A percentile compares a stretch with the other conserved stretches of the same genome.
These are phyloP conservation scores for Syrmaticus mikado DNA, from an alignment of 2,113 vertebrate species.

Conservation along the genomic window DNA sequence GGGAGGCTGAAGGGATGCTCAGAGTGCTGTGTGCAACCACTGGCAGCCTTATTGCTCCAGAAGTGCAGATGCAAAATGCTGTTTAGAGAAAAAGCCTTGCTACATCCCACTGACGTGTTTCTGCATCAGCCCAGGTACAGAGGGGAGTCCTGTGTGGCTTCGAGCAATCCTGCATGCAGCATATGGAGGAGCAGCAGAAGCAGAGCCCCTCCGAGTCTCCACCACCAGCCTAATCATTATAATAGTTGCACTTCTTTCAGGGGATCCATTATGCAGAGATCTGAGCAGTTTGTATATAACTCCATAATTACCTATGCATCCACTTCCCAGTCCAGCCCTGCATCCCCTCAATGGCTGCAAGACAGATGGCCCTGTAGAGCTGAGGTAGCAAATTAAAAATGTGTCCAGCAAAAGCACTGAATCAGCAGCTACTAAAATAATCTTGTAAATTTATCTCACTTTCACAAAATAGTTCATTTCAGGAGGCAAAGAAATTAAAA, in stretches of 20 bases:
- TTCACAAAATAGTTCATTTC: background rate
- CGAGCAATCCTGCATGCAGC: background rate
- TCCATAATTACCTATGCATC: slow-evolving; percentile 52
- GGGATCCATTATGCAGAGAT: slow-evolving; percentile 53
- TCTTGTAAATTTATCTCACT: slow-evolving; percentile 24
- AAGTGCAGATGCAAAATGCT: slow-evolving; percentile 54
- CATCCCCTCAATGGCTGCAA: slow-evolving; percentile 22
- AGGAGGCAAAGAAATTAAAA: slow-evolving; percentile 5
- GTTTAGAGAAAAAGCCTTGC: slow-evolving; percentile 46
- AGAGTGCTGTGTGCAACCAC: background rate
- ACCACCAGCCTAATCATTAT: slow-evolving; percentile 40
- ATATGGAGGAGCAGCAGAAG: slow-evolving; percentile 59
- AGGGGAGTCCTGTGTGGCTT: slow-evolving; percentile 14
- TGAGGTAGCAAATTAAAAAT: slow-evolving; percentile 24
- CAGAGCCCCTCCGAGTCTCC: slow-evolving; percentile 10
- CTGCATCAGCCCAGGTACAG: slow-evolving; percentile 14
- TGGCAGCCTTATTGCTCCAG: slow-evolving; percentile 33
- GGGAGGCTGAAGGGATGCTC: slow-evolving; percentile 54
- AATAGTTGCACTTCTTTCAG: slow-evolving; percentile 41
- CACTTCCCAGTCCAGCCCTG: slow-evolving; percentile 26
- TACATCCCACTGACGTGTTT: slow-evolving; percentile 48
- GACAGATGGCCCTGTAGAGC: slow-evolving; percentile 59
- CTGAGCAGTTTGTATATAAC: slow-evolving; percentile 24
- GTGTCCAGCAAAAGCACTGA: slow-evolving; percentile 36
- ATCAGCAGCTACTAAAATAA: slow-evolving; percentile 50